These are phyloP conservation scores for Drosophila atroscutellata DNA, from an alignment of 2,888 invertebrate species.

Conservation along the genomic window DNA sequence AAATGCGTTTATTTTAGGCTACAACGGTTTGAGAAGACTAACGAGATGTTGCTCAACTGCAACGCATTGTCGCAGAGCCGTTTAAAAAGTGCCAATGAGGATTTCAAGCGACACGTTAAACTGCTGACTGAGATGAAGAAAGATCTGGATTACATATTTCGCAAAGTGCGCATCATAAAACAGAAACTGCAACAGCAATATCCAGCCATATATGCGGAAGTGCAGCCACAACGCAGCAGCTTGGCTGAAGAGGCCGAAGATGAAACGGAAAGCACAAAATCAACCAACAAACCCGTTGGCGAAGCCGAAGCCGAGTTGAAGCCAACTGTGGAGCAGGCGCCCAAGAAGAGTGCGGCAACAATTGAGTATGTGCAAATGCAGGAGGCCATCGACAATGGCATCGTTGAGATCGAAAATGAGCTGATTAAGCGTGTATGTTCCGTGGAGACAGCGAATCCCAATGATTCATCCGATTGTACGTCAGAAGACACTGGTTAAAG, in stretches of 20 bases:
- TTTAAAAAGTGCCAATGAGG: conserved; percentile 92
- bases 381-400: conserved; percentile 84
- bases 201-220: conserved; percentile 88
- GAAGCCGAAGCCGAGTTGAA: conserved; percentile 41
- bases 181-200: conserved; percentile 91
- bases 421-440: conserved; percentile 86
- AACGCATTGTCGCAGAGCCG: conserved; percentile 96
- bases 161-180: conserved; percentile 94
- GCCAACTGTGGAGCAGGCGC: conserved; percentile 53
- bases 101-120: conserved; percentile 96
- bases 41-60: conserved; percentile 99
- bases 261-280: conserved; percentile 83
- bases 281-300: conserved; percentile 4
- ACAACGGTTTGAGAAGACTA: conserved; percentile 98
- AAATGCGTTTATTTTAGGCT: conserved; percentile 87
- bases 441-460: conserved; percentile 88
- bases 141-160: conserved; percentile 97
- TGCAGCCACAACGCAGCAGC: conserved; percentile 85
- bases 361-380: conserved; percentile 85
- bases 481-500: conserved; percentile 86
- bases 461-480: conserved; percentile 88
- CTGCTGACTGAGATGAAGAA: conserved; percentile 95
- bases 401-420: conserved; percentile 83
- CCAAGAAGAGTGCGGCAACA: conserved; percentile 74
- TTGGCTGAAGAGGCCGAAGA: conserved; percentile 86